A percentile compares a stretch with the other conserved stretches of the same genome.
Conservation (phyloP, 1,140 invertebrate genomes). For the Muscidifurax raptorellus region DNA sequence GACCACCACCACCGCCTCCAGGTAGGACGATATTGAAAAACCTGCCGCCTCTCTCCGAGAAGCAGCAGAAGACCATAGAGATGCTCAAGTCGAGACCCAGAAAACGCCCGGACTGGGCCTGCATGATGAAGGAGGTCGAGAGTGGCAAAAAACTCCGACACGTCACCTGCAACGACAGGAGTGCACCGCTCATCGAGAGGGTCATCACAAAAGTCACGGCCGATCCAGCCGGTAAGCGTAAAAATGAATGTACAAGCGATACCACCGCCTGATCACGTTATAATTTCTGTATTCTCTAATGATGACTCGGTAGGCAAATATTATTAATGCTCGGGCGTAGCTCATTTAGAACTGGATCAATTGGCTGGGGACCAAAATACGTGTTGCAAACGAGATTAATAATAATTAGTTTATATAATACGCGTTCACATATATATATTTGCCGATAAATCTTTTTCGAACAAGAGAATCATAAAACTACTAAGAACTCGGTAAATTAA, state of each 20-base stretch:
- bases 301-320: background rate
- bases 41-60: slow-evolving; percentile 72
- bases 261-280: background rate
- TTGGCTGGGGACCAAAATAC: slow-evolving; percentile 14
- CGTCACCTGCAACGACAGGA: slow-evolving; percentile 89
- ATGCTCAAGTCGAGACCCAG: slow-evolving; percentile 83
- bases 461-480: background rate
- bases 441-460: background rate
- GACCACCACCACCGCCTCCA: slow-evolving; percentile 84
- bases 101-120: slow-evolving; percentile 89
- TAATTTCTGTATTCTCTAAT: background rate
- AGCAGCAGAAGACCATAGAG: slow-evolving; percentile 79
- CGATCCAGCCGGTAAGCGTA: slow-evolving; percentile 75
- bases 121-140: slow-evolving; percentile 93
- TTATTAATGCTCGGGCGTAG: background rate
- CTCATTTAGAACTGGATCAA: slow-evolving; percentile 21
- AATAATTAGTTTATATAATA: background rate
- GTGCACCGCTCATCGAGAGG: slow-evolving; percentile 76
- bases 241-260: background rate
- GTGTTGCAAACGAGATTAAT: slow-evolving; percentile 20
- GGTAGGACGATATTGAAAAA: slow-evolving; percentile 71
- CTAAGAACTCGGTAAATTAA: background rate
- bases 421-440: background rate
- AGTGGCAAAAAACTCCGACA: slow-evolving; percentile 85
- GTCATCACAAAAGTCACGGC: slow-evolving; percentile 76